Evolutionary conservation across 2,888 invertebrate species (phyloP).

Genomic region (Epirrhoe alternata): DNA sequence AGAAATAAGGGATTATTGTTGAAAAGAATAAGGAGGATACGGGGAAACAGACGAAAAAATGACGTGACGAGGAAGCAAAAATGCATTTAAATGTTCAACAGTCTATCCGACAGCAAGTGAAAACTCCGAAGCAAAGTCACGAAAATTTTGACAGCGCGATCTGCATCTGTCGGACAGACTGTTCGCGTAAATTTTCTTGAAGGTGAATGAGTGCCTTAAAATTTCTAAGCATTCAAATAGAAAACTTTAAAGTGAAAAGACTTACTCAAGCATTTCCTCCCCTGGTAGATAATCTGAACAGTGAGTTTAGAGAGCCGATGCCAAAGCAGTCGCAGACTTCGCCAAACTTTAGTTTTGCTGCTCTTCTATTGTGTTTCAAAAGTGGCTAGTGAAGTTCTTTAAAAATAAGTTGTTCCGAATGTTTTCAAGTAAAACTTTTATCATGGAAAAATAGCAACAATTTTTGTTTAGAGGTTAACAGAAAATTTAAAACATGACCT

Average conservation of each 20-base stretch:
- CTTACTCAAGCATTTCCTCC: slow-evolving; percentile 36
- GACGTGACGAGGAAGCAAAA: too few species aligned
- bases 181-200: too few species aligned
- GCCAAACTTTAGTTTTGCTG: slow-evolving; percentile 31
- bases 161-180: too few species aligned
- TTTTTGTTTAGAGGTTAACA: neutral
- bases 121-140: too few species aligned
- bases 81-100: too few species aligned
- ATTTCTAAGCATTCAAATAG: neutral
- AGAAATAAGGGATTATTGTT: too few species aligned
- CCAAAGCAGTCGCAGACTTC: slow-evolving; percentile 23
- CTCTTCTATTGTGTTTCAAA: slow-evolving; percentile 21
- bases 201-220: too few species aligned
- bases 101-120: too few species aligned
- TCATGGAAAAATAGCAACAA: neutral
- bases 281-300: slow-evolving; percentile 37
- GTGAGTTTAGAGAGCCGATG: slow-evolving; percentile 31
- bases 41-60: too few species aligned
- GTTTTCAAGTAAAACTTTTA: neutral
- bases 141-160: too few species aligned
- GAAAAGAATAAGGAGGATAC: too few species aligned
- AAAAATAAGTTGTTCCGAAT: slow-evolving; percentile 8
- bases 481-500: too few species aligned
- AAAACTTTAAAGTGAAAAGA: slow-evolving; percentile 24
- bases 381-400: slow-evolving; percentile 20